Evolutionary conservation across 2,797 vertebrate genomes (phyloP), one percentile per base, ranked within the genome.

Genomic region (Eupleurogrammus muticus): DNA sequence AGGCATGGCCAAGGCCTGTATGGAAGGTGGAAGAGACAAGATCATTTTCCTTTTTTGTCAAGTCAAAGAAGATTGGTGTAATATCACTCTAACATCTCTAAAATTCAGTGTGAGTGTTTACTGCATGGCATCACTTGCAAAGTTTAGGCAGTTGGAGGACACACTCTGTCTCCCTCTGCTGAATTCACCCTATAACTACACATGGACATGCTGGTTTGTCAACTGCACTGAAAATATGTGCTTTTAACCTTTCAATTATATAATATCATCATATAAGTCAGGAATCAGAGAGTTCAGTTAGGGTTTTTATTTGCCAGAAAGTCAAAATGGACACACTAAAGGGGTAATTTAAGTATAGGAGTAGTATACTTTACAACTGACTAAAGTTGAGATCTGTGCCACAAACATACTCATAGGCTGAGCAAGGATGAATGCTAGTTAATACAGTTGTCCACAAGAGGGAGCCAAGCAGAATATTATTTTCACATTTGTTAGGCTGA

Each of bases 1-100:
- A 77, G 86, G 89, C 85, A 91, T 60, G 50, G 93, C 93, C 95
- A 86, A 92, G 84, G 87, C 89, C 93, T 95, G 80, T 52, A 46
- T 57, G n/a, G 36, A 68, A 72, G 38, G 23, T 34, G 65, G 28
- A 85, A 13, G 66, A 59, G 32, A 73, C 17, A 79, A 68, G 20
- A 65, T 54, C 20, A 0, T 65, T 50, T 42, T 42, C 14, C 1
- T 42, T 42, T 42, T 40, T 40, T 35, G 21, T 20, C 48, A 14
- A 69, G 32, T 48, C 32, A 12, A 51, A 23, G 1, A 56, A 60
- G 9, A 60, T 61, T 64, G 5, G 10, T 16, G 2, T 55, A n/a
- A 17, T 20, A 21, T 9, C n/a, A 42, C 5, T 20, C 47, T 9
- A 36, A 28, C 1, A 36, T 52, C 40, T 54, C 21, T 49, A 70